Percentiles rank a stretch among this genome's conserved stretches.
These are phyloP conservation scores for Vombatus ursinus DNA, from an alignment of 2,113 vertebrate genomes.

Conservation along the genomic window DNA sequence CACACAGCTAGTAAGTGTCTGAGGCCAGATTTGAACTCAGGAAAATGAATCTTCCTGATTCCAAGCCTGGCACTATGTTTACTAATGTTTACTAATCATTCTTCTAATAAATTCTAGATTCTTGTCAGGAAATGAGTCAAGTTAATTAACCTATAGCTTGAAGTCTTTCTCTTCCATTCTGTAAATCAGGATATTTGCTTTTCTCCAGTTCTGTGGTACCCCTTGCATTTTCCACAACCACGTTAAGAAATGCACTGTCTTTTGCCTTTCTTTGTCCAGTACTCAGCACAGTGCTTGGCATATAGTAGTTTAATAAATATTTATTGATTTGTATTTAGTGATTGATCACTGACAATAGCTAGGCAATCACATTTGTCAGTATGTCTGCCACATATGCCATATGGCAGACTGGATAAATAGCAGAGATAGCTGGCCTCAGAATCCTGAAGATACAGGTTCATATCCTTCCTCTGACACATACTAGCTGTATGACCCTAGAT, in stretches of 20 bases:
- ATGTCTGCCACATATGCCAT: too few species aligned
- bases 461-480: too few species aligned
- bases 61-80: not conserved
- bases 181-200: not conserved
- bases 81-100: not conserved
- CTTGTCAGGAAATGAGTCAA: not conserved
- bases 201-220: not conserved
- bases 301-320: too few species aligned
- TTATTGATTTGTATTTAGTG: too few species aligned
- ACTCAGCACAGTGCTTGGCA: too few species aligned
- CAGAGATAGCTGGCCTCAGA: too few species aligned
- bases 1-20: not conserved
- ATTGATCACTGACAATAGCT: too few species aligned
- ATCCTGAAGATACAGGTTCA: too few species aligned
- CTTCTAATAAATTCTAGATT: not conserved
- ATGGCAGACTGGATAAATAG: too few species aligned
- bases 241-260: not conserved
- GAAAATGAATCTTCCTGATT: not conserved
- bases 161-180: not conserved
- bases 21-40: not conserved
- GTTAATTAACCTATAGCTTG: not conserved
- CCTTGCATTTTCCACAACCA: not conserved
- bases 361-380: too few species aligned
- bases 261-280: not conserved
- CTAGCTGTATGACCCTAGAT: too few species aligned